Base-by-base conservation (phyloP, 1,140 invertebrate genomes). In the Zophobas morio region DNA sequence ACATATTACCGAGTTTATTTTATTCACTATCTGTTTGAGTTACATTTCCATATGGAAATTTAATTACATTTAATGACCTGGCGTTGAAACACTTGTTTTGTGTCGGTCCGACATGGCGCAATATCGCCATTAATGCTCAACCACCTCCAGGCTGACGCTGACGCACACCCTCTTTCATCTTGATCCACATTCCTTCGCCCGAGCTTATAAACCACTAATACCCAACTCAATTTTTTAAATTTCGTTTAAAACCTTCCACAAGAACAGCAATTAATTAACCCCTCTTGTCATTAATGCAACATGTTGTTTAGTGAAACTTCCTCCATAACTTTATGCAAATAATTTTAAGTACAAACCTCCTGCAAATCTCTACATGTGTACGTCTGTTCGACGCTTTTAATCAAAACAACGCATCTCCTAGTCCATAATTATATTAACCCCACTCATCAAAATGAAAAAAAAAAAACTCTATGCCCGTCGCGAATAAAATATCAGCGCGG, bases 31-130 rank as follows among this genome's bases (percentile, higher is more conserved):
- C 60, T 66, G 60, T 66, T 66, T 66, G 60, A 66, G 60, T 66
- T 42, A 66, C 60, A 66, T 66, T 66, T 66, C 60, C 60, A 66
- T 66, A 66, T 66, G 60, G 60, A 66, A 66, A 66, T 66, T 66
- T 66, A 66, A 66, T 66, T 66, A 66, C 60, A 66, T 66, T 66
- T 66, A 66, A 66, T 66, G 60, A 66, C 60, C 60, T 42, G 39
- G 60, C 60, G 60, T 66, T 66, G 60, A 66, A 66, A 66, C 60
- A 66, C 60, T 66, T 66, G 60, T 66, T 66, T 66, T 66, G 60
- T 66, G 60, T 66, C 40, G 6, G 60, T 42, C 60, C 37, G 39
- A 66, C 60, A 66, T 66, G 60, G 60, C 60, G 60, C 60, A 66
- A 66, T 66, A 66, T 66, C 60, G 60, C 60, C 60, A 66, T 66